A percentile compares a stretch with the other conserved stretches of the same genome.
These are phyloP conservation scores for Macaria liturata DNA, from an alignment of 2,888 invertebrate species.

Conservation along the genomic window DNA sequence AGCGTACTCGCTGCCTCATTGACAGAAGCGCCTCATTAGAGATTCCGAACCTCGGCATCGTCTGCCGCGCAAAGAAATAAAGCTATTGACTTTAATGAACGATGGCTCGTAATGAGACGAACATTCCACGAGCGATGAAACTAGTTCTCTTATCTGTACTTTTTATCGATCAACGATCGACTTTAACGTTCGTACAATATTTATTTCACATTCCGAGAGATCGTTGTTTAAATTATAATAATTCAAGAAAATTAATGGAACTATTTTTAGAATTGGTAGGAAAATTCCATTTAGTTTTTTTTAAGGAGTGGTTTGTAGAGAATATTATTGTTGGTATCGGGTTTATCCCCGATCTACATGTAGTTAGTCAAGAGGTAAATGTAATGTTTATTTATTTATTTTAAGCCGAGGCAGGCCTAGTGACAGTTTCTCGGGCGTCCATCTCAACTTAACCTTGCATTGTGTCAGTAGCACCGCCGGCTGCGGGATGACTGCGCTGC, in stretches of 20 bases:
- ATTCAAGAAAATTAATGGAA: no score
- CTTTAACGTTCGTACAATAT: constrained; percentile 12
- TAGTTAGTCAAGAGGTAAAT: constrained; percentile 54
- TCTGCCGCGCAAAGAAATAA: constrained; percentile 38
- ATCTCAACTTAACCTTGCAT: constrained; percentile 75
- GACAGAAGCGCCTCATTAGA: constrained; percentile 57
- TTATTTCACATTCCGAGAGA: constrained; percentile 6
- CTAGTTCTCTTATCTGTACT: constrained; percentile 40
- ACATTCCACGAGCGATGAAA: constrained; percentile 42
- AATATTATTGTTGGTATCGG: constrained; percentile 31
- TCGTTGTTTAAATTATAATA: neutral
- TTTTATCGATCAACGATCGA: constrained; percentile 32
- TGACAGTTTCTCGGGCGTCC: constrained; percentile 63
- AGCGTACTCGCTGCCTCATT: constrained; percentile 35
- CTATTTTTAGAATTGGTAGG: no score
- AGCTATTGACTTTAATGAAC: constrained; percentile 48
- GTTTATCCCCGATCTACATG: constrained; percentile 51
- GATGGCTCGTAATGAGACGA: constrained; percentile 40
- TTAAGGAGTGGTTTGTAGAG: no score
- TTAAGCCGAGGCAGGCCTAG: constrained; percentile 46
- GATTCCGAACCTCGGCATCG: constrained; percentile 38
- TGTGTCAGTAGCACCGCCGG: constrained; percentile 71
- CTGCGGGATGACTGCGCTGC: constrained; percentile 58
- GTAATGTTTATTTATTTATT: no score
- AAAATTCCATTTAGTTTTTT: no score